Percentiles rank a stretch among this genome's conserved stretches.
phyloP scores from a whole-genome alignment of 2,797 vertebrate genomes.

The Jordanella pulchra region DNA sequence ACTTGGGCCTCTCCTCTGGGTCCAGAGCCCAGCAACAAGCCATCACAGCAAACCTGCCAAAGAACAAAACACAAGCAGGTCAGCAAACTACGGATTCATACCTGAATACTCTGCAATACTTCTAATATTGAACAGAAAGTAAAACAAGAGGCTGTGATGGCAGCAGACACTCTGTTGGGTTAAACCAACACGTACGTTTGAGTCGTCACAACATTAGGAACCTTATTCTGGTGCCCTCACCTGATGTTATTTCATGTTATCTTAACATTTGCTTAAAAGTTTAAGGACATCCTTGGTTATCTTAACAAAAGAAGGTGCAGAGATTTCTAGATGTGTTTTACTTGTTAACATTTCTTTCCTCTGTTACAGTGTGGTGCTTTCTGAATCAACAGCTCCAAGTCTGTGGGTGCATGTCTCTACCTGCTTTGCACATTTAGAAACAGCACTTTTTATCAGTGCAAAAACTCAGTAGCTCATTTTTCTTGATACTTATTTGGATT shows the following conservation, averaged over 20 bases:
- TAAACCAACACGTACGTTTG: background rate
- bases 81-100: background rate
- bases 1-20: slow-evolving; percentile 97
- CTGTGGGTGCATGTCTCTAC: no score
- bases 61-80: background rate
- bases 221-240: background rate
- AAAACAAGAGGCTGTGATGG: background rate
- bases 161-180: background rate
- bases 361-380: no score
- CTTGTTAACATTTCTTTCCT: no score
- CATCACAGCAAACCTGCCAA: slow-evolving; percentile 96
- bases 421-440: no score
- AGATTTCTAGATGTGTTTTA: no score
- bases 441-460: no score
- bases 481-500: no score
- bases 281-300: background rate
- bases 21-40: slow-evolving; percentile 99
- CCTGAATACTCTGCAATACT: background rate
- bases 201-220: background rate
- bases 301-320: background rate
- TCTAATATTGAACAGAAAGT: background rate
- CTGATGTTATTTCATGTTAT: background rate
- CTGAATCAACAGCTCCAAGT: no score
- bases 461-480: no score
- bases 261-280: background rate